Base-by-base conservation (phyloP, 2,797 vertebrate species). In the Eupleurogrammus muticus region DNA sequence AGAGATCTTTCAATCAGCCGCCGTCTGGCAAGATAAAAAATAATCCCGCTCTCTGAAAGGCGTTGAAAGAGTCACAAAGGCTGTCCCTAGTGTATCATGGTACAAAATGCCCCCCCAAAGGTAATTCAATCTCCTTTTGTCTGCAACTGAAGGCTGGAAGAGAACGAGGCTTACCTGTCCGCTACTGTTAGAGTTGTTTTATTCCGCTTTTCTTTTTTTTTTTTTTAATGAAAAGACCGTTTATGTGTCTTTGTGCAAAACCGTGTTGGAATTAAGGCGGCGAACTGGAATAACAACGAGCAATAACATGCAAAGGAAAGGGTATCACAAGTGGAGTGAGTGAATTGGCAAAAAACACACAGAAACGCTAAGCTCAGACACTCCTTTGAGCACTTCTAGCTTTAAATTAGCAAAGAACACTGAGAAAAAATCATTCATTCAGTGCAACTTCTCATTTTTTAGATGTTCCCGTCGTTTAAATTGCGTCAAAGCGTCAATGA, bases 41-140 rank as follows among this genome's bases (percentile, higher is more conserved):
- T 80, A 89, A 89, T 86, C 79, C 84, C 76, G 62, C 86, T 70
- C 28, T 79, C 71, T 72, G 77, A 91, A 81, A 85, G 71, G 76
- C 32, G 63, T 63, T 83, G 82, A 83, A 88, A 87, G 79, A 76
- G 75, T 75, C 82, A 89, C 84, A 88, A 89, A 90, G 75, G 75
- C 83, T 84, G 59, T 78, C 81, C 77, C 79, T 84, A 70, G 86
- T 87, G 81, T 76, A 87, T 81, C 73, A 53, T 47, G 32, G 65
- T 55, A 75, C 73, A 78, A 86, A 87, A 85, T 73, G 73, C 47
- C 60, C 58, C 73, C 64, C 24, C 49, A 54, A 69, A 73, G 53
- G 72, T 86, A 82, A 89, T 89, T 83, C 74, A 81, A 78, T 87
- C 69, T 84, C 63, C 70, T 70, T 83, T 81, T 80, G 78, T 86